Evolutionary conservation across 2,113 vertebrate species (phyloP).

Genomic region (Myrmecophaga tridactyla): DNA sequence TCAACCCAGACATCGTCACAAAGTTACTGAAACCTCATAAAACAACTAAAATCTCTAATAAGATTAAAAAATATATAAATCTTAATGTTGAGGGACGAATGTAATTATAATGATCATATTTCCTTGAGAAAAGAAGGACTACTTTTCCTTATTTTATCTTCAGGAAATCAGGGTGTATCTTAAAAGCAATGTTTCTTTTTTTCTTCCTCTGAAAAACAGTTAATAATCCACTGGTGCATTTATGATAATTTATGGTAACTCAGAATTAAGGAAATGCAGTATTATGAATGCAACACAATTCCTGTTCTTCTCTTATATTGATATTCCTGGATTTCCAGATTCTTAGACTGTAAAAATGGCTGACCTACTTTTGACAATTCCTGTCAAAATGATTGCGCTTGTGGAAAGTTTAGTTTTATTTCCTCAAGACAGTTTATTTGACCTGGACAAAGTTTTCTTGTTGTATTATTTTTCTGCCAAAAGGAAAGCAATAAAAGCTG

Average conservation of each 20-base stretch:
- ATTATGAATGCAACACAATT: neutral
- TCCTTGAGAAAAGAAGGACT: neutral
- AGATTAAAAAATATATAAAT: neutral
- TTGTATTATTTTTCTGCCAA: neutral
- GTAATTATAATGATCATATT: neutral
- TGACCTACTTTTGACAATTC: slow-evolving; percentile 44
- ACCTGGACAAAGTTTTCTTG: neutral
- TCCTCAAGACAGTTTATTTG: neutral
- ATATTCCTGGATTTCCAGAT: neutral
- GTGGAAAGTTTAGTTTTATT: slow-evolving; percentile 50
- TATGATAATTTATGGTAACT: neutral
- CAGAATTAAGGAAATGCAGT: neutral
- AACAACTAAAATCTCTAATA: neutral
- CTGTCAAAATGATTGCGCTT: slow-evolving; percentile 31
- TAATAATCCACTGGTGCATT: neutral
- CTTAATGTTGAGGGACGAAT: neutral
- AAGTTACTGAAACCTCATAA: neutral
- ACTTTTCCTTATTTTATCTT: neutral
- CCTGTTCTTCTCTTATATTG: neutral
- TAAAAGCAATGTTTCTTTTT: slow-evolving; percentile 8
- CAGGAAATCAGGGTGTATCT: neutral
- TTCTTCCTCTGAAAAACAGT: neutral
- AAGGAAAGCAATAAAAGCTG: neutral
- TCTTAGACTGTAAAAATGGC: neutral
- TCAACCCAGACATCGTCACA: neutral